Percentiles rank a stretch among this genome's conserved stretches.
Evolutionary conservation across 1,140 invertebrate genomes (phyloP).

Genomic region (Yoshiicerus persimilis): DNA sequence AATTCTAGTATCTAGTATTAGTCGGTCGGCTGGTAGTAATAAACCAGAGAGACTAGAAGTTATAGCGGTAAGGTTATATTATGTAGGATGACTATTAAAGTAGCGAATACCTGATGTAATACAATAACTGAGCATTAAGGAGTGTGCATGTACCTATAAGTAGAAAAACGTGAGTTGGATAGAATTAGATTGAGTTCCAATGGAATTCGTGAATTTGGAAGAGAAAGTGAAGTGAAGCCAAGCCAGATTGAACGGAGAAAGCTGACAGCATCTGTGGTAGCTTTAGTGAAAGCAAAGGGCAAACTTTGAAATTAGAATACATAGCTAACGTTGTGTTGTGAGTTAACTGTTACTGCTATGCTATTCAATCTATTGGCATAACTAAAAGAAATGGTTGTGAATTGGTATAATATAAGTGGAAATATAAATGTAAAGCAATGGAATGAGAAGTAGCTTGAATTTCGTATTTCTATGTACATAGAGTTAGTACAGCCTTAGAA

Average conservation of each 20-base stretch:
- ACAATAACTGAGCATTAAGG: not conserved
- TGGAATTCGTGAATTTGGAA: not conserved
- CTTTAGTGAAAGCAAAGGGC: not conserved
- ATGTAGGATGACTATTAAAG: too few species aligned
- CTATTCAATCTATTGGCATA: not conserved
- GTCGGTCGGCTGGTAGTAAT: too few species aligned
- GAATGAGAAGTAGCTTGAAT: not conserved
- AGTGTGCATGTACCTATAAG: not conserved
- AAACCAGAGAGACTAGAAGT: not conserved
- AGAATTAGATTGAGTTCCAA: not conserved
- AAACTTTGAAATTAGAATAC: slow-evolving; percentile 1
- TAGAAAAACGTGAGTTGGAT: not conserved
- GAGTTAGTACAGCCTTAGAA: not conserved
- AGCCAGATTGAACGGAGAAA: not conserved
- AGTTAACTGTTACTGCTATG: not conserved
- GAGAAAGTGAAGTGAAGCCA: not conserved
- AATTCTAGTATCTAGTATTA: not conserved
- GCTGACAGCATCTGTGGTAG: not conserved
- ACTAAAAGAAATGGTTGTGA: not conserved
- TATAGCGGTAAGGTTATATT: too few species aligned
- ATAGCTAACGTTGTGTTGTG: not conserved
- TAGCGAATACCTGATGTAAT: too few species aligned
- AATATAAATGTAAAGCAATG: not conserved
- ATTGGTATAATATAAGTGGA: not conserved
- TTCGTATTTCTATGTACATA: not conserved